These are phyloP conservation scores for Tuberolachnus salignus DNA, from an alignment of 2,888 invertebrate genomes.

Conservation along the genomic window DNA sequence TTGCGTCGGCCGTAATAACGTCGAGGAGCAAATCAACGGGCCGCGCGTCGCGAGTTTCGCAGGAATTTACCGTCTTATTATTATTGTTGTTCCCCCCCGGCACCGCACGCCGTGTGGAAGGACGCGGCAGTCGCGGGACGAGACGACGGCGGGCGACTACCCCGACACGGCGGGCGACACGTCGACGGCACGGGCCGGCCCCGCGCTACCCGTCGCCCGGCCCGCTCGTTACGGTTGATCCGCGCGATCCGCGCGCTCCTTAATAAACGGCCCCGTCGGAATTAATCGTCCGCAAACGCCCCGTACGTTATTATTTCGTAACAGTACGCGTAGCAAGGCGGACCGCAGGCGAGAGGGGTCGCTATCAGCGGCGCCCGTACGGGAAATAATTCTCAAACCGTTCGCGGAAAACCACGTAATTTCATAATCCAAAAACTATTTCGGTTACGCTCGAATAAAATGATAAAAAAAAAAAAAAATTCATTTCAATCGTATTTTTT, in stretches of 20 bases:
- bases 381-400: too few relatives aligned
- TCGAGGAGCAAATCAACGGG: not conserved
- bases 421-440: not conserved
- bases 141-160: slow-evolving; percentile 8
- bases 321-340: not conserved
- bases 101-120: not conserved
- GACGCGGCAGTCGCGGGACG: not conserved
- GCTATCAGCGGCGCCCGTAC: not conserved
- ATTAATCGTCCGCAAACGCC: slow-evolving; percentile 30
- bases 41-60: not conserved
- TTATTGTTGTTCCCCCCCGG: not conserved
- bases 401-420: slow-evolving; percentile 12
- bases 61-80: not conserved
- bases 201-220: slow-evolving; percentile 13
- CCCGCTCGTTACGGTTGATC: slow-evolving; percentile 45
- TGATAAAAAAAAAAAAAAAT: too few relatives aligned
- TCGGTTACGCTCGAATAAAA: not conserved
- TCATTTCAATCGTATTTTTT: too few relatives aligned
- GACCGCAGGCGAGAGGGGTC: not conserved
- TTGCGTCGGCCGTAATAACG: too few relatives aligned
- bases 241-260: not conserved
- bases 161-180: slow-evolving; percentile 22
- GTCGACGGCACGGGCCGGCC: not conserved
- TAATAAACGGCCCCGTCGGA: slow-evolving; percentile 24
- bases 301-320: not conserved